phyloP scores from a whole-genome alignment of 2,888 invertebrate genomes.

The Eudemis profundana region DNA sequence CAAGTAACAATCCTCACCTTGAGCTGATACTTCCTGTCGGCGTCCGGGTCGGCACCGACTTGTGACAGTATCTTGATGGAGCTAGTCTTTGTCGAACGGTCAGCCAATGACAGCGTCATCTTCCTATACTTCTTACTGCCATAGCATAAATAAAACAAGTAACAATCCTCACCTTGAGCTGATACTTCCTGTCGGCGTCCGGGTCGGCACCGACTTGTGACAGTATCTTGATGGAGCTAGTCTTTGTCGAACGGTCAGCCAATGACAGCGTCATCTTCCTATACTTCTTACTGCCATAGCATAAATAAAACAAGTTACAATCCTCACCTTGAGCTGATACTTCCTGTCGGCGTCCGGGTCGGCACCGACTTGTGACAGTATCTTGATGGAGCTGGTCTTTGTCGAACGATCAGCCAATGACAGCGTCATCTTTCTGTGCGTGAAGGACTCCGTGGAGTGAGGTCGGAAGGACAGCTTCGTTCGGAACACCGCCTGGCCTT shows the following conservation, averaged over 20 bases:
- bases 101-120: constrained; percentile 99
- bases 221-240: constrained; percentile 97
- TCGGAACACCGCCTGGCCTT: constrained; percentile 98
- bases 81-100: constrained; percentile 96
- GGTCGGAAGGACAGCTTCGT: constrained; percentile 99
- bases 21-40: no score
- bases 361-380: constrained; percentile 95
- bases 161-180: no score
- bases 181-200: no score
- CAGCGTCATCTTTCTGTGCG: constrained; percentile 99
- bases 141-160: no score
- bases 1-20: no score
- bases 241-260: constrained; percentile 89
- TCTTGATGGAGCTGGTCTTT: constrained; percentile 97
- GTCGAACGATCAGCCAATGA: constrained; percentile 97
- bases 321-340: constrained; percentile 93
- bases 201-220: constrained; percentile 98
- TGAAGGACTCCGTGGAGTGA: constrained; percentile 99
- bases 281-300: constrained; percentile 85
- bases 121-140: no score
- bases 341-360: constrained; percentile 97
- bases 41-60: constrained; percentile 98
- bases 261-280: constrained; percentile 99
- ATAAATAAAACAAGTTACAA: no score
- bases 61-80: constrained; percentile 98